phyloP scores from a whole-genome alignment of 2,113 vertebrate genomes.

The Myotis davidii region DNA sequence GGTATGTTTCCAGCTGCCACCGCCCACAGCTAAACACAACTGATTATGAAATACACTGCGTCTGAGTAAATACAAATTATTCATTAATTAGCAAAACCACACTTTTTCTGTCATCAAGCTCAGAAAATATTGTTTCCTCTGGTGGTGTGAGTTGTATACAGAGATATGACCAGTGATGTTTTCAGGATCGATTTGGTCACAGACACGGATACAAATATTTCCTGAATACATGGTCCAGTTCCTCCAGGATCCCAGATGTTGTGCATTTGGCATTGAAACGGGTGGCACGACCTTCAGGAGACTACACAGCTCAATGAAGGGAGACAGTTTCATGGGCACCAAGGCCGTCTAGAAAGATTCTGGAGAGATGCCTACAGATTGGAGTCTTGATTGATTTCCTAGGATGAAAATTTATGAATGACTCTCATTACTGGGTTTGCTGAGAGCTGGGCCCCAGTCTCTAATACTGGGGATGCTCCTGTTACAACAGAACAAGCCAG shows the following conservation, averaged over 20 bases:
- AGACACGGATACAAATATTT: background rate
- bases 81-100: background rate
- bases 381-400: background rate
- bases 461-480: background rate
- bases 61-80: background rate
- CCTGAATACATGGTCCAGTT: too few relatives aligned
- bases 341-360: background rate
- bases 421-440: background rate
- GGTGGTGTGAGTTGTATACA: background rate
- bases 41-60: background rate
- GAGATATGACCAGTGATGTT: background rate
- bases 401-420: background rate
- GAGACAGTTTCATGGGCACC: rapidly evolving
- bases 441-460: background rate
- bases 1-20: background rate
- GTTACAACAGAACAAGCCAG: background rate
- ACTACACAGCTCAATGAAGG: background rate
- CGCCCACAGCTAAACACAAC: background rate
- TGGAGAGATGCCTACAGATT: background rate
- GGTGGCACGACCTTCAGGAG: rapidly evolving
- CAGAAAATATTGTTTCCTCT: background rate
- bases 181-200: background rate
- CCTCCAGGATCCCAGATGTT: background rate
- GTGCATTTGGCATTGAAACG: background rate
- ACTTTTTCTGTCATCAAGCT: background rate